Conservation (phyloP, 1,140 invertebrate genomes). For the Rhyzopertha dominica region DNA sequence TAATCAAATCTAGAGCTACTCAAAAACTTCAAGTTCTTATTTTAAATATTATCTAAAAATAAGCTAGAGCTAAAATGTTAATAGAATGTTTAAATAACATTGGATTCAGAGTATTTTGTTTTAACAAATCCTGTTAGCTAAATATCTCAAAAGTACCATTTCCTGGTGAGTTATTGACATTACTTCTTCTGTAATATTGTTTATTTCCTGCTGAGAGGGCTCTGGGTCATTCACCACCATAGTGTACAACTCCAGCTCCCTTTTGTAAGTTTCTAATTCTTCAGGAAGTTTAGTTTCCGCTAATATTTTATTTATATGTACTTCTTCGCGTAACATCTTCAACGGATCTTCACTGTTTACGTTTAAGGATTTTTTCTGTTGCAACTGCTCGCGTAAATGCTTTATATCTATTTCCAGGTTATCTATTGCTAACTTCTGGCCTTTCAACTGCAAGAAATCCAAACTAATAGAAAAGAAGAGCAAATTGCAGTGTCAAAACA, state of each 20-base stretch:
- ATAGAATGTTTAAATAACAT: too few species aligned
- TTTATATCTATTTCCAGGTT: slow-evolving; percentile 8
- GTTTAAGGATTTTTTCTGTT: background rate
- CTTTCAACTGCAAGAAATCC: slow-evolving; percentile 2
- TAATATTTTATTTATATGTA: slow-evolving; percentile 12
- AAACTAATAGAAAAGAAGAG: background rate
- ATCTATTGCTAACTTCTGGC: slow-evolving; percentile 1
- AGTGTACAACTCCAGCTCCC: slow-evolving; percentile 3
- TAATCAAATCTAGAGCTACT: too few species aligned
- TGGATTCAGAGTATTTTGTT: too few species aligned
- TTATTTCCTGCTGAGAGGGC: too few species aligned
- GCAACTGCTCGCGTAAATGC: background rate
- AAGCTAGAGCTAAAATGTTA: too few species aligned
- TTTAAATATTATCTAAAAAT: too few species aligned
- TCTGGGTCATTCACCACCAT: background rate
- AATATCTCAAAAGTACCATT: too few species aligned
- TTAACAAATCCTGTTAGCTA: too few species aligned
- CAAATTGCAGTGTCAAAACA: background rate
- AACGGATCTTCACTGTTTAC: background rate
- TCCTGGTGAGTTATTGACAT: too few species aligned
- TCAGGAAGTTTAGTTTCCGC: slow-evolving; percentile 4
- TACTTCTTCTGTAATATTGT: too few species aligned
- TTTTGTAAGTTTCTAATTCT: background rate
- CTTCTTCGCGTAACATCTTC: slow-evolving; percentile 2
- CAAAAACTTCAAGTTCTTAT: too few species aligned